Evolutionary conservation across 2,888 invertebrate species (phyloP).

Genomic region (Phalangium opilio): DNA sequence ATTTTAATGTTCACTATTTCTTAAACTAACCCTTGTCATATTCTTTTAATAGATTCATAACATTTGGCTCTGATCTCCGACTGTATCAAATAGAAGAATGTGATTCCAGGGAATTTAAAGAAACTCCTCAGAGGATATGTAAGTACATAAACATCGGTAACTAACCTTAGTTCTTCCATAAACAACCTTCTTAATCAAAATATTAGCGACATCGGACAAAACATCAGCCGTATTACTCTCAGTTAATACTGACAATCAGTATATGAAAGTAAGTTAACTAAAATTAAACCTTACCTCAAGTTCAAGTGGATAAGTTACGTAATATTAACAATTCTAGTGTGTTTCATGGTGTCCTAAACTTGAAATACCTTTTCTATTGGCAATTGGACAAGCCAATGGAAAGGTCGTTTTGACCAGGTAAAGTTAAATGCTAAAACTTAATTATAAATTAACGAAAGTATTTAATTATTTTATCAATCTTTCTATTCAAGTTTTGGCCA

Average conservation of each 20-base stretch:
- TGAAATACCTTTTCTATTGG: conserved; percentile 60
- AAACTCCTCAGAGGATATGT: neutral
- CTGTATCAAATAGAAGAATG: conserved; percentile 47
- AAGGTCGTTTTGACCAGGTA: conserved; percentile 54
- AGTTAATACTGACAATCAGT: conserved; percentile 55
- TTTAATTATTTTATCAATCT: conserved; percentile 9
- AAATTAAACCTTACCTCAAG: conserved; percentile 2
- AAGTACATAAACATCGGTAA: neutral
- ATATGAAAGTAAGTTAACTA: conserved; percentile 43
- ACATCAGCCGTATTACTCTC: conserved; percentile 53
- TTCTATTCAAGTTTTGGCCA: conserved; percentile 28
- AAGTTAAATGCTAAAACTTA: conserved; percentile 49
- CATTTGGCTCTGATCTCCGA: conserved; percentile 78
- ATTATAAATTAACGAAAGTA: neutral
- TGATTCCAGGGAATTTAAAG: no score
- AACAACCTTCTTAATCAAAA: no score
- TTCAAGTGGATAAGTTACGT: neutral
- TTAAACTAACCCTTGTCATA: no score
- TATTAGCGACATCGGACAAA: conserved; percentile 49
- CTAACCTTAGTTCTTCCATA: conserved; percentile 15
- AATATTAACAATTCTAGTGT: conserved; percentile 38
- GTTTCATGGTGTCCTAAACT: conserved; percentile 67
- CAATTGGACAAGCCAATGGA: conserved; percentile 79
- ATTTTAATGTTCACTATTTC: no score
- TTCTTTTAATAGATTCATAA: conserved; percentile 49